Base-by-base conservation (phyloP, 2,113 vertebrate genomes). In the Hoplias malabaricus region DNA sequence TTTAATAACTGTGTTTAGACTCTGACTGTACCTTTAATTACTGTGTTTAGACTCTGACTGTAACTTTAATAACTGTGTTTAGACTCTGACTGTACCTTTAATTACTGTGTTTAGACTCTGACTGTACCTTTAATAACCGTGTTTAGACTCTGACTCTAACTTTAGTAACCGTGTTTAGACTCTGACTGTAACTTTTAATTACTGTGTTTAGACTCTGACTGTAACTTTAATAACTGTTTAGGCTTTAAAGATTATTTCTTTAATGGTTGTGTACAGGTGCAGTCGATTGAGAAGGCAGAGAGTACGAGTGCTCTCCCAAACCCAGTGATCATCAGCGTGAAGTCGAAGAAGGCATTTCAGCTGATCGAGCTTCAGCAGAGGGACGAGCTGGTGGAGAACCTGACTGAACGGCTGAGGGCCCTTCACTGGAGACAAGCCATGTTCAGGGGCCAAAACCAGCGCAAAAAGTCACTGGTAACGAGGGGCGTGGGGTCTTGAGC, bases 271-370 rank as follows among this genome's bases (percentile, higher is more conserved):
- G 21, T 53, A 83, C 89, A 99, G 97, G 95, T 99, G 9, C 87
- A 96, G 84, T 96, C 92, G 54, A 92, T 98, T 27, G 97, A 99
- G 84, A 98, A 97, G 78, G 95, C 96, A 38, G 97, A 98, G 83
- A 96, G 95, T 91, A 98, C 95, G 0, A 91, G 89, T n/a, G 81
- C 90, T 42, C 93, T 98, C 8, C 96, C 97, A 0, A 93, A 94
- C 67, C 96, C 97, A 1, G 92, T 99, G 82, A 97, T 99, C 7
- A 82, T 99, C 74, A 98, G 96, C 38, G 76, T 99, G 67, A 89
- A 94, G 54, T 94, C 94, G 27, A 95, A 96, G 86, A 94, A 87
- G 43, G 98, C 96, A 9, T 99, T 99, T 89, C 98, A 99, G 92
- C 94, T 99, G 82, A 98, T 98, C 23, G 95, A 98, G 80, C 91